Evolutionary conservation across 2,888 invertebrate genomes (phyloP).

Genomic region (Lysandra bellargus): DNA sequence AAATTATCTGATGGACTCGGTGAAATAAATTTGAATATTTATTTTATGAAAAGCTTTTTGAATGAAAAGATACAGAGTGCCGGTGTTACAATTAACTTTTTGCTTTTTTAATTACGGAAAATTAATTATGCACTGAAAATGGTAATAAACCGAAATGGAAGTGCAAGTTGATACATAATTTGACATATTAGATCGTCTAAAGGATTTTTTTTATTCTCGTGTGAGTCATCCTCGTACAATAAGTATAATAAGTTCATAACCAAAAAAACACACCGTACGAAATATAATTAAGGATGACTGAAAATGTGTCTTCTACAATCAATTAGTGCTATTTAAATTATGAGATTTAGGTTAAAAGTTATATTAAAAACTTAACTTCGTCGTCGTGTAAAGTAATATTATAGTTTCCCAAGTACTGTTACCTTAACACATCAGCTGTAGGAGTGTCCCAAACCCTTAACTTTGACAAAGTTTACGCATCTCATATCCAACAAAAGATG

Average conservation of each 20-base stretch:
- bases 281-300: too few species aligned
- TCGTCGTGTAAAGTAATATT: not conserved
- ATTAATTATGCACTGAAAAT: constrained; percentile 18
- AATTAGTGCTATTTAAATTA: too few species aligned
- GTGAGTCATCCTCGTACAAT: too few species aligned
- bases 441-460: constrained; percentile 2
- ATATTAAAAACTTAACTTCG: not conserved
- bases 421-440: constrained; percentile 7
- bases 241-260: too few species aligned
- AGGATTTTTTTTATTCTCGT: too few species aligned
- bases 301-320: too few species aligned
- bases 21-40: constrained; percentile 24
- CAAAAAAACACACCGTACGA: too few species aligned
- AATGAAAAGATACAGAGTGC: constrained; percentile 14
- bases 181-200: not conserved
- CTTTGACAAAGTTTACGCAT: not conserved
- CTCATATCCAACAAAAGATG: constrained; percentile 4
- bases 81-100: constrained; percentile 28
- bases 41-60: constrained; percentile 20
- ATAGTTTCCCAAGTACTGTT: constrained; percentile 3
- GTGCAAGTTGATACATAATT: not conserved
- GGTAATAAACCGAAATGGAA: not conserved
- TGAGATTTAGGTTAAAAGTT: too few species aligned
- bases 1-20: constrained; percentile 6
- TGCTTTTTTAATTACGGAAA: constrained; percentile 29